A percentile compares a stretch with the other conserved stretches of the same genome.
These are phyloP conservation scores for Pseudotriccus pelzelni DNA, from an alignment of 2,797 vertebrate genomes.

Conservation along the genomic window DNA sequence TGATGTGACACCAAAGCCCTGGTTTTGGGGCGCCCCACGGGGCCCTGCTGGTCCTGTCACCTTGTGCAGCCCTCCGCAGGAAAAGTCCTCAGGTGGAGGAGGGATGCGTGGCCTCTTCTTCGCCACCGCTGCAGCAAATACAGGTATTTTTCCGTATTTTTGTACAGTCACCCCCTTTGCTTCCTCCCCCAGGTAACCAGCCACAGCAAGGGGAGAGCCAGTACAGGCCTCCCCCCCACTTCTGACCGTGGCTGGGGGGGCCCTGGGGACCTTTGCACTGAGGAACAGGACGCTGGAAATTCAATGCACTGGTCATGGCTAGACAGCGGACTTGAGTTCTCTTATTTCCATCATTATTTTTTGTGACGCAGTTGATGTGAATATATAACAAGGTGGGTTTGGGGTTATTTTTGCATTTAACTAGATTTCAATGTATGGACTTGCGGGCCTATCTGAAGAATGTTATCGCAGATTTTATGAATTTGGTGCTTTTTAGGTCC, in stretches of 20 bases:
- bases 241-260: conserved; percentile 35
- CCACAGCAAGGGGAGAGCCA: conserved; percentile 73
- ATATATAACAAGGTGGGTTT: conserved; percentile 35
- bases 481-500: conserved; percentile 73
- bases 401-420: conserved; percentile 17
- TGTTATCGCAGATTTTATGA: conserved; percentile 58
- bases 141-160: not conserved
- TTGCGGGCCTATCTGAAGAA: conserved; percentile 27
- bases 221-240: conserved; percentile 70
- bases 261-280: conserved; percentile 58
- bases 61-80: rapidly evolving
- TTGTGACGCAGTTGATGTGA: conserved; percentile 53
- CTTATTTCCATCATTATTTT: not conserved
- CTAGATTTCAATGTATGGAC: conserved; percentile 32
- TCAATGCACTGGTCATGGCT: conserved; percentile 40
- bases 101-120: not conserved
- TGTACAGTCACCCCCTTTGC: not conserved
- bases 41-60: not conserved
- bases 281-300: conserved; percentile 27
- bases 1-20: rapidly evolving
- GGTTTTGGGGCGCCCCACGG: not conserved
- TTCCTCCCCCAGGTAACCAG: conserved; percentile 72
- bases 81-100: rapidly evolving
- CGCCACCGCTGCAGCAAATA: not conserved
- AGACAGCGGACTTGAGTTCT: not conserved